Evolutionary conservation across 2,888 invertebrate species (phyloP), one percentile per base, ranked within the genome.

Genomic region (Mesorhabditis spiculigera): DNA sequence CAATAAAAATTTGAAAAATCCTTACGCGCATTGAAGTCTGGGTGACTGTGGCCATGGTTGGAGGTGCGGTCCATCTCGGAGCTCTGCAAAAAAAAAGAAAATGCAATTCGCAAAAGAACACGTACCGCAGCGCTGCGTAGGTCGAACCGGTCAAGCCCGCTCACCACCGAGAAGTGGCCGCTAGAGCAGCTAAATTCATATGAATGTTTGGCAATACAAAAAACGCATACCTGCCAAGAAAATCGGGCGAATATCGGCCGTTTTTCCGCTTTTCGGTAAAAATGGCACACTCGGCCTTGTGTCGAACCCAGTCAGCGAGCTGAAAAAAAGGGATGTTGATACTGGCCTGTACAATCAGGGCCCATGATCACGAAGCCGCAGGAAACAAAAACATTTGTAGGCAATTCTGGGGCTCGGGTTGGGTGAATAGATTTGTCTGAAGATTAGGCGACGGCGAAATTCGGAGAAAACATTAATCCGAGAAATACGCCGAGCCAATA

Each of bases 111-210:
- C 58, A 50, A 13, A 50, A 50, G n/a, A 28, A 28, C 28, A 28
- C 28, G 28, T 28, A 28, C 28, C 28, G 28, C 3, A 28, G 28
- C 28, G 28, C 28, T 28, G 28, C 28, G 28, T 28, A 28, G 28
- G 28, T 28, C 28, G 28, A 28, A 28, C 28, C 28, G 28, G 28
- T 28, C 28, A 28, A 28, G 28, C 28, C 28, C 28, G 58, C 58
- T 50, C 10, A 50, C n/a, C 58, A n/a, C 58, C 58, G 58, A 50
- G 58, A 50, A 50, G 58, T 50, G 58, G n/a, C 58, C 58, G 58
- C 28, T 28, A 50, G 58, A 50, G n/a, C 58, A 50, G n/a, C 8
- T 50, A n/a, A 10, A 50, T 13, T 13, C n/a, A 50, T 10, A 10
- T 1, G 3, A 50, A 50, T 50, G 58, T 13, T 50, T 13, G 58